Evolutionary conservation across 37 sponge, comb jelly and placozoan genomes (phyloP), one percentile per base, ranked within the genome.

Genomic region (Dysidea cf. avara): DNA sequence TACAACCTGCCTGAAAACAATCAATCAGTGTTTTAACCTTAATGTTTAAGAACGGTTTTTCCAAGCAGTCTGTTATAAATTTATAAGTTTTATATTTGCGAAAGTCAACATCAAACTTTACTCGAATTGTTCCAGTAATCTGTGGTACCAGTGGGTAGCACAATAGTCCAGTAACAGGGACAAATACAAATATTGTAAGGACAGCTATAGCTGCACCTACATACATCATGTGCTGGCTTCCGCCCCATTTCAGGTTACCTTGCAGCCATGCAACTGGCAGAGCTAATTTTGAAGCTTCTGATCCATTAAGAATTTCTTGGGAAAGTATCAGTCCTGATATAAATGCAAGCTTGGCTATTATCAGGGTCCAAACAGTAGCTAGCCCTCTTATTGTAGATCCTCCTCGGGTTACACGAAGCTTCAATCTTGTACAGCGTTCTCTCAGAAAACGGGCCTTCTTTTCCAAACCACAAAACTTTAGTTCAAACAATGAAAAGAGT

Each of bases 341-440:
- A 0, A 70, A 54, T 0, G 81, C 71, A 21, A 89, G 74, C 59
- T 84, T 83, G 0, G 77, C 71, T 59, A 84, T 84, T 1, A 85
- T 81, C 40, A 89, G 76, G 4, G 80, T 59, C 28, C 83, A 39
- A 39, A 89, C 74, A 29, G 86, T 62, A 14, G 90, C 90, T 26
- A 89, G 43, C 16, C 81, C 85, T 57, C 75, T 74, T 2, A 80
- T 33, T 7, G 72, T 52, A 16, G 81, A 67, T 16, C 74, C 49
- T 7, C 51, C 50, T 0, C 52, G 28, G n/a, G n/a, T n/a, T n/a
- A n/a, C n/a, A n/a, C n/a, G n/a, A n/a, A n/a, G n/a, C n/a, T n/a
- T n/a, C n/a, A n/a, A n/a, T n/a, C n/a, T n/a, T n/a, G n/a, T n/a
- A n/a, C n/a, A n/a, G n/a, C n/a, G n/a, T n/a, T n/a, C n/a, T n/a